A percentile compares a stretch with the other conserved stretches of the same genome.
Evolutionary conservation across 2,888 invertebrate species (phyloP).

Genomic region (Gnatocerus cornutus): DNA sequence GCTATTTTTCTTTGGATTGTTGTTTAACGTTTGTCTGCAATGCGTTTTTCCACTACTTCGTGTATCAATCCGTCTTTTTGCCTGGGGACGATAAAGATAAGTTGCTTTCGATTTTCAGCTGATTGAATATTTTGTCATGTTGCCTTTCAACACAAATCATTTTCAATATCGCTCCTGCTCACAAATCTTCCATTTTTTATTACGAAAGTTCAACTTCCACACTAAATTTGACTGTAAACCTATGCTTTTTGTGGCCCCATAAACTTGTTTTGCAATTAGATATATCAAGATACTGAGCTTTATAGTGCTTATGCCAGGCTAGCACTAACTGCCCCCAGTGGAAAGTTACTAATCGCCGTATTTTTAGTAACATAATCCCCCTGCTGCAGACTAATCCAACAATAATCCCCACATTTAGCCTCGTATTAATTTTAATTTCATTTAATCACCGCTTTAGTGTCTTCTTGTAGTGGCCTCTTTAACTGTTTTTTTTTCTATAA

Average conservation of each 20-base stretch:
- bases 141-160: constrained; percentile 4
- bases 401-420: neutral
- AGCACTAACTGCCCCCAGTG: too few relatives aligned
- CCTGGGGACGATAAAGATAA: constrained; percentile 6
- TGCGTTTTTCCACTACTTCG: neutral
- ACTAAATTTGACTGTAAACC: too few relatives aligned
- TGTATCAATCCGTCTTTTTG: neutral
- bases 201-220: too few relatives aligned
- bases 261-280: neutral
- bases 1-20: too few relatives aligned
- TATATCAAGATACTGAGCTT: too few relatives aligned
- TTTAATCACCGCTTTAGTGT: constrained; percentile 1
- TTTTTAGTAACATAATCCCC: too few relatives aligned
- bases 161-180: neutral
- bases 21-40: neutral
- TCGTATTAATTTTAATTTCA: neutral
- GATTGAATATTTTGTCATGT: constrained; percentile 15
- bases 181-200: too few relatives aligned
- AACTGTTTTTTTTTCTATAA: constrained; percentile 37
- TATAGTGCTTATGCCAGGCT: too few relatives aligned
- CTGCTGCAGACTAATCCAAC: neutral
- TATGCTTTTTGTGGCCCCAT: too few relatives aligned
- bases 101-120: constrained; percentile 12
- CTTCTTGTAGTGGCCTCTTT: constrained; percentile 36
- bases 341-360: too few relatives aligned